Conservation (phyloP, 1,140 invertebrate species). For the Aphis gossypii region DNA sequence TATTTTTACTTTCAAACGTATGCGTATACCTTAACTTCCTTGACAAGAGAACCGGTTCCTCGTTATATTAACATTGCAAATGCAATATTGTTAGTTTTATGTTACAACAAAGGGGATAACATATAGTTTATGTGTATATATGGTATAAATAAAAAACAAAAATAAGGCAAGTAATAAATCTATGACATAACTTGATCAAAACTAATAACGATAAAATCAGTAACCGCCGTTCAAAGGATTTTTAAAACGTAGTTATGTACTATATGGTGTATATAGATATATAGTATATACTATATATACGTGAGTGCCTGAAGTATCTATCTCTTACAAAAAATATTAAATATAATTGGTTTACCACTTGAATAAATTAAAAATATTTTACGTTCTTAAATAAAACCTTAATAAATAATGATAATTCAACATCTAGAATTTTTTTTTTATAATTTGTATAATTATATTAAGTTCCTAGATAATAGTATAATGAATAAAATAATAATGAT, state of each 20-base stretch:
- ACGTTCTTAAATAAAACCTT: background rate
- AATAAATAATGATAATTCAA: background rate
- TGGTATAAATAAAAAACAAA: background rate
- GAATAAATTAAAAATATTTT: background rate
- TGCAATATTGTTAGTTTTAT: conserved; percentile 1
- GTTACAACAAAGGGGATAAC: background rate
- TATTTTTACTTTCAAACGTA: conserved; percentile 37
- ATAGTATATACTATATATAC: background rate
- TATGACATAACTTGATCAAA: conserved; percentile 11
- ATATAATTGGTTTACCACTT: background rate
- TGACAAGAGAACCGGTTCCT: conserved; percentile 36
- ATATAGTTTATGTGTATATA: background rate
- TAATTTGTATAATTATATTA: background rate
- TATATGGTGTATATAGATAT: background rate
- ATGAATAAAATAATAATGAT: background rate
- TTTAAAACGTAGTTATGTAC: background rate
- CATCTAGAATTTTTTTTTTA: background rate
- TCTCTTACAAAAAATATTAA: background rate
- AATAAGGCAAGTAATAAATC: conserved; percentile 4
- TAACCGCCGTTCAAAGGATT: background rate
- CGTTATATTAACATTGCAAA: conserved; percentile 9
- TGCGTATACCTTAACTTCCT: conserved; percentile 7
- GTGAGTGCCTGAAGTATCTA: background rate
- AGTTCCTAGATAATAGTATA: background rate
- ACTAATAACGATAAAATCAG: background rate